Base-by-base conservation (phyloP, 2,888 invertebrate genomes). In the Drosophila conformis region DNA sequence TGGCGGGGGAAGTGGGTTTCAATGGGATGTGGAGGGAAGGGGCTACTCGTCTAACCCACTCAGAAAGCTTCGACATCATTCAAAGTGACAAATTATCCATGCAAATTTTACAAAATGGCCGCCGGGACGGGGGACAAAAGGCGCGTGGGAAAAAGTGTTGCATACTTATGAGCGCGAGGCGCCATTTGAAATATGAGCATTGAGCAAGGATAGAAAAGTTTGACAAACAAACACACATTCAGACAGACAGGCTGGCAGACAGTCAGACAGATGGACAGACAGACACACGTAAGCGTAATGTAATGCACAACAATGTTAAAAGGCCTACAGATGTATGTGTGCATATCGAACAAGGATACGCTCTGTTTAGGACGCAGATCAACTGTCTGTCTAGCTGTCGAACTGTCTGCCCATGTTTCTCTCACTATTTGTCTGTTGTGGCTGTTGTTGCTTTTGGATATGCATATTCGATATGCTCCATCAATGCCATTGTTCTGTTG, bases 11-110 rank as follows among this genome's bases (percentile, higher is more conserved):
- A 46, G 46, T 46, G 15, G 46, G 15, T 46, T 46, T 46, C 46
- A 7, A 38, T 29, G 18, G 53, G 35, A 29, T 10, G 21, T 25
- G 15, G 38, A 15, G 36, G 33, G 21, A 15, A n/a, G 15, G 1
- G 52, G 63, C 64, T 56, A 61, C 65, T 70, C 58, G 79, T 77
- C 80, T 77, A 87, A 78, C 87, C 87, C 80, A 84, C 85, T 84
- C 83, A 78, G 61, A 84, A 82, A 71, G 80, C 87, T 82, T 82
- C 86, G 80, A 75, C 89, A 85, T 85, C 89, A 87, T 87, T 87
- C 89, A 89, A 85, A 89, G 86, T 87, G 87, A 87, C 87, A 87
- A 87, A 87, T 87, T 87, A 89, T 89, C 87, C 87, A 89, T 89
- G 87, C 87, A 87, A 87, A 87, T 87, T 87, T 88, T 66, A 70